Conservation (phyloP, 2,888 invertebrate species). For the Acanthococcus lagerstroemiae region DNA sequence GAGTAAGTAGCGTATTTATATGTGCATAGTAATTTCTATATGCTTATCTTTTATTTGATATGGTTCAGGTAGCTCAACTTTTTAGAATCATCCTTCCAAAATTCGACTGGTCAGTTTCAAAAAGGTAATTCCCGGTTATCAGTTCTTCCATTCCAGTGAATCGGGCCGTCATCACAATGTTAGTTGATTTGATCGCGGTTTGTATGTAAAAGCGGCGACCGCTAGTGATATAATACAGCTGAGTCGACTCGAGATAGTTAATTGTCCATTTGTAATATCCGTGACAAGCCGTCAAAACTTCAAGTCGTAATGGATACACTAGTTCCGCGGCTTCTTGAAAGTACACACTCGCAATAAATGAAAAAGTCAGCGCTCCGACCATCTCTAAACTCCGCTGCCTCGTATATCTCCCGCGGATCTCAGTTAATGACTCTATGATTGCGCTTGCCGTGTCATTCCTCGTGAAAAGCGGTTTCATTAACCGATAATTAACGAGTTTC, state of each 20-base stretch:
- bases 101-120: too few species aligned
- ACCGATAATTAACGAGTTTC: conserved; percentile 18
- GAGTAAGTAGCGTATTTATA: too few species aligned
- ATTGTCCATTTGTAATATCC: conserved; percentile 21
- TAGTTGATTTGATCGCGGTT: conserved; percentile 9
- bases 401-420: conserved; percentile 18
- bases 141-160: too few species aligned
- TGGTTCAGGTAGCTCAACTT: too few species aligned
- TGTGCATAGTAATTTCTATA: too few species aligned
- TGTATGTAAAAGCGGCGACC: not conserved
- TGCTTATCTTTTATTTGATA: too few species aligned
- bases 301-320: not conserved
- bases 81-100: too few species aligned
- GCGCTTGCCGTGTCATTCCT: conserved; percentile 19
- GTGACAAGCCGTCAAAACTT: conserved; percentile 23
- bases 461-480: conserved; percentile 20
- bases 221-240: too few species aligned
- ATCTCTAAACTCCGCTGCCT: not conserved
- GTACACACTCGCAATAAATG: conserved; percentile 1
- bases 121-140: too few species aligned
- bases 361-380: not conserved
- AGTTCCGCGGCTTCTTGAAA: conserved; percentile 3
- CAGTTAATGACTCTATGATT: conserved; percentile 24
- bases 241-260: conserved; percentile 1
- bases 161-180: conserved; percentile 1